Base-by-base conservation (phyloP, 2,888 invertebrate genomes). In the Ceriagrion tenellum region DNA sequence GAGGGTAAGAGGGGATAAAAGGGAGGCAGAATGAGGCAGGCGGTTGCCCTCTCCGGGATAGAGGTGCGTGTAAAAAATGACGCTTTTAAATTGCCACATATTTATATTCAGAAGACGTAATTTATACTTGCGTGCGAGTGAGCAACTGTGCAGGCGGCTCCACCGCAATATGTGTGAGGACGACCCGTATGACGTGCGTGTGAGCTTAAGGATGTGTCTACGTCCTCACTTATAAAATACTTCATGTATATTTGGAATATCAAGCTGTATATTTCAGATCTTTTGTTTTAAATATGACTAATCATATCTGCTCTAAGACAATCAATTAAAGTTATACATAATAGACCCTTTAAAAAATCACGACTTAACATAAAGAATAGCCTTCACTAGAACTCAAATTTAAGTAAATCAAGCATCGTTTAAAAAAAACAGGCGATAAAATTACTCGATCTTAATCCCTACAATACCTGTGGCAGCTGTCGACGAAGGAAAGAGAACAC, bases 21-120 rank as follows among this genome's bases (percentile, higher is more conserved):
- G 30, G 35, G 81, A 81, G 30, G 40, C 69, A 23, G 63, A 91
- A 63, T 59, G 63, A 91, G 63, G 56, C 56, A 56, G 47, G 47
- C 4, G 47, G 47, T 35, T 56, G 13, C 3, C 59, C n/a, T n/a
- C n/a, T n/a, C 20, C 59, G 40, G 91, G 35, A 26, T 91, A 91
- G 63, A 91, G 91, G 59, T 91, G 35, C 63, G 91, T 40, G 40
- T 63, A 91, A 56, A 91, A 91, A 91, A 91, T 63, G 91, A 63
- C 59, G 35, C 20, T 91, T 91, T 91, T 91, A 63, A 59, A 91
- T 91, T 59, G 91, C 91, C 35, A 59, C 91, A 35, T 91, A 91
- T 91, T 91, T 59, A 91, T 91, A 91, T 91, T 91, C 91, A 30
- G 40, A 63, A 59, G 56, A 40, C 91, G 59, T 91, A 56, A 20